Base-by-base conservation (phyloP, 2,888 invertebrate genomes). In the Drosophila robusta region DNA sequence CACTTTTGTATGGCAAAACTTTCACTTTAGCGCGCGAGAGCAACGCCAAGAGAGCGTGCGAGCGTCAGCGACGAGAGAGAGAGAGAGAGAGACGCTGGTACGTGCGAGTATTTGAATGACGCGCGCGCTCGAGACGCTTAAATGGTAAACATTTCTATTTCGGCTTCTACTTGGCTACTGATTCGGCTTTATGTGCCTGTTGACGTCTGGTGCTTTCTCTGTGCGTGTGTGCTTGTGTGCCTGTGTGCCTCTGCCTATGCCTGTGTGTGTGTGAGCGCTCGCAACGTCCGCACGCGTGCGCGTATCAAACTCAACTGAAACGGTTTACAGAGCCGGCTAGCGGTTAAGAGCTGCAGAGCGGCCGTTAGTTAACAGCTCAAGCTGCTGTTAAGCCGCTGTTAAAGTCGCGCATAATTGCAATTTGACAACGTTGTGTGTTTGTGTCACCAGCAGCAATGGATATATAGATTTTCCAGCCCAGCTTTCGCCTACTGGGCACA, bases 1-100 rank as follows among this genome's bases (percentile, higher is more conserved):
- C 87, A 87, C 89, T 90, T 88, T 89, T 89, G 81, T 90, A 70
- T 62, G 70, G 78, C 78, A 76, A 78, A 90, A 90, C 90, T 90
- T 90, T 90, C 90, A 90, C 90, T 90, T 90, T 90, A 90, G 87
- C 90, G 80, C 88, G 75, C 18, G 65, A 56, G 47, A 56, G 47
- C 57, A 52, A 12, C 12, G 4, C 44, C 41, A 38, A 39, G 49
- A 50, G 34, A 34, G 12, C n/a, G n/a, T n/a, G n/a, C n/a, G n/a
- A n/a, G n/a, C n/a, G n/a, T n/a, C n/a, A n/a, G n/a, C n/a, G n/a
- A 26, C 2, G 49, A 8, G 47, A 44, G 45, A 57, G 39, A 39
- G 47, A 44, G 32, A 32, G 49, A 44, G 55, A 29, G 44, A 36
- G 36, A 22, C 32, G 34, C 11, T 32, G 34, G 47, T 65, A 80